Base-by-base conservation (phyloP, 2,888 invertebrate genomes). In the Tetragonisca angustula region DNA sequence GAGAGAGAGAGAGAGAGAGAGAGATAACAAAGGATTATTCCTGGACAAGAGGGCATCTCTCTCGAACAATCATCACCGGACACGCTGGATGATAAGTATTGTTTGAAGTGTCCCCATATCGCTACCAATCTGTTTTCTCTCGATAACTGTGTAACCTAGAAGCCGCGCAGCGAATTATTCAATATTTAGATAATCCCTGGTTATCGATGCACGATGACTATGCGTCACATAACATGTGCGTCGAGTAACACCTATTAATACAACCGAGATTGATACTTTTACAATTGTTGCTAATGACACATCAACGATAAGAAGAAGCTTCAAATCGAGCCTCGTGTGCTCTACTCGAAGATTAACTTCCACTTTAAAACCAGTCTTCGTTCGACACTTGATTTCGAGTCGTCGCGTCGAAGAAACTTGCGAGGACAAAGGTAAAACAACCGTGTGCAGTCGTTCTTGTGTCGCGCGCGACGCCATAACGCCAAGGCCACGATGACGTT, bases 401-500 rank as follows among this genome's bases (percentile, higher is more conserved):
- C 9, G 36, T 43, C 43, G 43, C 32, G 32, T 32, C 4, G 32
- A 32, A 32, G 4, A 32, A 32, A 32, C 32, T 32, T 32, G 32
- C 4, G 4, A 49, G 43, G 56, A 56, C 73, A 78, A 52, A 62
- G 62, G 73, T 78, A 69, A 79, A 73, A 62, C 62, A 49, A 73
- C 43, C 9, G 11, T 62, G 54, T 64, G 56, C 68, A 65, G 21
- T 62, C 73, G 64, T 74, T 79, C 72, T 73, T 79, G 74, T 56
- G 68, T 69, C 56, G 59, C 69, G 32, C 56, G 65, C 56, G 49
- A 61, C 72, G 61, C 69, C 69, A 62, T 78, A 78, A 79, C 52
- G 36, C 50, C 79, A 50, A 62, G 67, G 50, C 71, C 81, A 56
- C 15, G 78, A 78, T 62, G 78, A 78, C 79, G 50, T 79, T 81